These are phyloP conservation scores for Sarcophaga variegata DNA, from an alignment of 2,888 invertebrate species.

Conservation along the genomic window DNA sequence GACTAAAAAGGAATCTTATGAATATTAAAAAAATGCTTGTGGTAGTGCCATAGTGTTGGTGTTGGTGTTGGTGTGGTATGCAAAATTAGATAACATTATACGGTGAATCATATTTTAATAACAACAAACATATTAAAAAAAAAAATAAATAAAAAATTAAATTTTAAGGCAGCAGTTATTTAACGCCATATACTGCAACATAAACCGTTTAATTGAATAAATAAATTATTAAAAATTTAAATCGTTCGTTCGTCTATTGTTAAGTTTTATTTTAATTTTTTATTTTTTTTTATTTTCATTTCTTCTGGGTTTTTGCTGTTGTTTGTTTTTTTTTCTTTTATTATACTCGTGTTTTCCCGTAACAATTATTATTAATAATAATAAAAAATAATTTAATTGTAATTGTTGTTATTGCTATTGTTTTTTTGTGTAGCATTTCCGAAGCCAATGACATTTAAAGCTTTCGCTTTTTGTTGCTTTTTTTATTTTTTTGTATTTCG, in stretches of 20 bases:
- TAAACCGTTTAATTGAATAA: conserved; percentile 59
- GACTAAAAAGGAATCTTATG: conserved; percentile 65
- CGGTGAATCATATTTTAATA: conserved; percentile 11
- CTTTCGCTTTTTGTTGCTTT: conserved; percentile 78
- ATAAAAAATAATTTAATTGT: conserved; percentile 4
- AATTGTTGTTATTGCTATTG: neutral
- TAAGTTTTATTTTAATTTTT: neutral
- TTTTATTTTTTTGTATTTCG: neutral
- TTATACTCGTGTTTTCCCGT: neutral
- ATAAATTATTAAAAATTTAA: conserved; percentile 42
- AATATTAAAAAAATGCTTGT: conserved; percentile 58
- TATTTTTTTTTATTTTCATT: neutral
- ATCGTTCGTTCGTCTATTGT: conserved; percentile 28
- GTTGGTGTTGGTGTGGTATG: conserved; percentile 25
- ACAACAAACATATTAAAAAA: conserved; percentile 15
- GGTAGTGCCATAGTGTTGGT: neutral
- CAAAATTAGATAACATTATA: conserved; percentile 62
- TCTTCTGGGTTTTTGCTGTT: neutral
- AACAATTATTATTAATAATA: conserved; percentile 23
- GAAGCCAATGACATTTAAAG: conserved; percentile 77
- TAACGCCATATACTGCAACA: conserved; percentile 60
- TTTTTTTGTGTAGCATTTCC: conserved; percentile 70
- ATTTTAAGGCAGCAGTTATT: conserved; percentile 42
- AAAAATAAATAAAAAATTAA: conserved; percentile 3
- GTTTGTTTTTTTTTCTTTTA: neutral